phyloP scores from a whole-genome alignment of 2,797 vertebrate genomes.

The Danio choprae region DNA sequence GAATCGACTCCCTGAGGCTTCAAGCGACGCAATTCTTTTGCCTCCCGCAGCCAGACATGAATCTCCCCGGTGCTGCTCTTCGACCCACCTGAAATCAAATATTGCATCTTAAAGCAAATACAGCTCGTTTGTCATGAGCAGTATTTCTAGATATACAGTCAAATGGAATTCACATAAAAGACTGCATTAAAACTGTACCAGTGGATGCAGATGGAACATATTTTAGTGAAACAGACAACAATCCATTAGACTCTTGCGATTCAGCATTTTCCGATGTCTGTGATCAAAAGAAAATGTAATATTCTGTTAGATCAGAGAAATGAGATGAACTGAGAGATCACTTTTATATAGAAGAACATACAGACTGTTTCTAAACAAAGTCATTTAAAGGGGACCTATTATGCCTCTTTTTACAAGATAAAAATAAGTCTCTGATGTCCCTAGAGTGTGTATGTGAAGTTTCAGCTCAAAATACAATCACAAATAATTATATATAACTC shows the following conservation, averaged over 20 bases:
- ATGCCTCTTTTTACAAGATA: too few species aligned
- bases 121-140: background rate
- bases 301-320: background rate
- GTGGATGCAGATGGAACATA: constrained; percentile 53
- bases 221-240: constrained; percentile 62
- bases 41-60: constrained; percentile 64
- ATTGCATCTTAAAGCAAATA: background rate
- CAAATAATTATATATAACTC: too few species aligned
- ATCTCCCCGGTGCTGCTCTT: constrained; percentile 58
- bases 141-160: background rate
- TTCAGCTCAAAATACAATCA: too few species aligned
- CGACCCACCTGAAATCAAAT: constrained; percentile 51
- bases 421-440: too few species aligned
- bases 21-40: constrained; percentile 54
- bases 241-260: constrained; percentile 49
- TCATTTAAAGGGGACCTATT: background rate
- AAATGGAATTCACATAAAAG: background rate
- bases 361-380: background rate
- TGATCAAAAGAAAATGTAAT: background rate
- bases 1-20: constrained; percentile 61
- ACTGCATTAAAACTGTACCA: constrained; percentile 49
- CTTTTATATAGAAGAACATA: background rate
- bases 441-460: too few species aligned
- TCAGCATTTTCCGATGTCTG: constrained; percentile 54
- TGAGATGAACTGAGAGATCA: background rate